Percentiles rank a stretch among this genome's conserved stretches.
Conservation (phyloP, 2,888 invertebrate species). For the Frankliniella intonsa region DNA sequence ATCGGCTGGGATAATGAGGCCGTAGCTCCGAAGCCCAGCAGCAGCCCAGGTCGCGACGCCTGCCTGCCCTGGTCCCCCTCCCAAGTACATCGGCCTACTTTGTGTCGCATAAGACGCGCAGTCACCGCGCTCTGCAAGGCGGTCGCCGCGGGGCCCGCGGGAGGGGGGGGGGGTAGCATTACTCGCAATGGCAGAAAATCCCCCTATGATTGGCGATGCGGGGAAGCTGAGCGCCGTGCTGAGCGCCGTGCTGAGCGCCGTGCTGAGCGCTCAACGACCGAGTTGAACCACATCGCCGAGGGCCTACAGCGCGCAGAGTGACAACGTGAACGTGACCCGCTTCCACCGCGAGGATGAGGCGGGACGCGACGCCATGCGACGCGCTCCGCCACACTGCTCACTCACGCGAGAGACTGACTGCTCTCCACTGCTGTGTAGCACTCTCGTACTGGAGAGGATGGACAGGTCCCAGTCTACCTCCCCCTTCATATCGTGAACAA, state of each 20-base stretch:
- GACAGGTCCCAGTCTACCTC: too few relatives aligned
- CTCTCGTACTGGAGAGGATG: background rate
- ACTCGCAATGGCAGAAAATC: background rate
- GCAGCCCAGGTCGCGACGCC: background rate
- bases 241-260: background rate
- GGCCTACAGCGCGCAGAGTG: background rate
- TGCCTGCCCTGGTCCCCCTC: background rate
- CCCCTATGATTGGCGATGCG: background rate
- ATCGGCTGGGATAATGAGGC: too few relatives aligned
- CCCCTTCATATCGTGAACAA: too few relatives aligned
- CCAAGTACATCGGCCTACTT: background rate
- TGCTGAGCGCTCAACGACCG: background rate
- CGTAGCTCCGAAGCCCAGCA: too few relatives aligned
- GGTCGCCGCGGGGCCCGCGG: too few relatives aligned
- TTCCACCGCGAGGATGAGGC: background rate
- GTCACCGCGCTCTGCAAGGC: too few relatives aligned
- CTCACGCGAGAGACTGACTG: background rate
- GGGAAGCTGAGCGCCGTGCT: background rate
- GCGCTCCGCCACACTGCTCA: background rate
- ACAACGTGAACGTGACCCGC: too few relatives aligned
- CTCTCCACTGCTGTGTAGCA: background rate
- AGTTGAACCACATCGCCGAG: background rate
- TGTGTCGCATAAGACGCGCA: background rate
- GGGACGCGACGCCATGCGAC: background rate
- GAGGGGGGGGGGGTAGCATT: background rate